A percentile compares a stretch with the other conserved stretches of the same genome.
These are phyloP conservation scores for Antheraea pernyi DNA, from an alignment of 1,140 invertebrate genomes.

Conservation along the genomic window DNA sequence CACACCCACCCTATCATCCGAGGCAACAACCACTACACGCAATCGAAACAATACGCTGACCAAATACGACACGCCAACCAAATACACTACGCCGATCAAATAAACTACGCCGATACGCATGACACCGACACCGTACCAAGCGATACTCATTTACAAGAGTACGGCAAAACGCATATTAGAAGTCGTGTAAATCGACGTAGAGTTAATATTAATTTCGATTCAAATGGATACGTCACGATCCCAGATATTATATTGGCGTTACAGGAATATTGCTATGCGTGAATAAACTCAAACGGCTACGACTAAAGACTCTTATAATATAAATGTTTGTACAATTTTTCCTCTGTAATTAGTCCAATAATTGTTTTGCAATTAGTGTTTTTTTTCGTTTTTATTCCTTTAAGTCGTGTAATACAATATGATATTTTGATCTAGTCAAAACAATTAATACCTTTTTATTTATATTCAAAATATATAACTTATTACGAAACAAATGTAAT, in stretches of 20 bases:
- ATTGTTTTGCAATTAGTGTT: neutral
- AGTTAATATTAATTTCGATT: neutral
- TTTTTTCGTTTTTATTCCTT: too few species aligned
- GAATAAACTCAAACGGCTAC: neutral
- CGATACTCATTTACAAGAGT: neutral
- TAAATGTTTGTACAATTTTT: neutral
- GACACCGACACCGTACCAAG: too few species aligned
- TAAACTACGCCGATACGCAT: neutral
- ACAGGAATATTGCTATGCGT: constrained; percentile 33
- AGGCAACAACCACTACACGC: constrained; percentile 7
- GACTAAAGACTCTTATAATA: neutral
- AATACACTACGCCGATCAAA: neutral
- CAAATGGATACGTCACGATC: constrained; percentile 15
- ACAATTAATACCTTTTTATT: too few species aligned
- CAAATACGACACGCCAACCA: neutral
- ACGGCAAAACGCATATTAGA: neutral
- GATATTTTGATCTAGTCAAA: constrained; percentile 5
- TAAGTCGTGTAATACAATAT: neutral
- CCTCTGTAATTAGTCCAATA: neutral
- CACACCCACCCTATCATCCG: constrained; percentile 15
- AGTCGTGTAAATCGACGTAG: neutral
- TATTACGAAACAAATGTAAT: too few species aligned
- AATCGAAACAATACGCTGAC: neutral
- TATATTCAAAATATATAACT: too few species aligned
- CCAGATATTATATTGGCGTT: constrained; percentile 29